These are phyloP conservation scores for Tiaroga cobitis DNA, from an alignment of 2,797 vertebrate genomes.

Conservation along the genomic window DNA sequence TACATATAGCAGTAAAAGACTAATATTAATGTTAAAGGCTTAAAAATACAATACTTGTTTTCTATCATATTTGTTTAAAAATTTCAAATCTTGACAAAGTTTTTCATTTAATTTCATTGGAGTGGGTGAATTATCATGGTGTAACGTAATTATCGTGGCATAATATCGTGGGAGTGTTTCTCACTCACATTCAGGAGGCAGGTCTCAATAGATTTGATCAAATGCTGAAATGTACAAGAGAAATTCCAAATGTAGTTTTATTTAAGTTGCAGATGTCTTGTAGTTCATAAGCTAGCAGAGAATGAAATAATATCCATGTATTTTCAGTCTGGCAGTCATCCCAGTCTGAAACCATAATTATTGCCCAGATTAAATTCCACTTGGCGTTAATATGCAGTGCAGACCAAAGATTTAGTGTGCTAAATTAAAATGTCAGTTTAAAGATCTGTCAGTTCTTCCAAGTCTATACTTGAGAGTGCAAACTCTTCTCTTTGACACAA, in stretches of 20 bases:
- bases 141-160: neutral
- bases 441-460: constrained; percentile 49
- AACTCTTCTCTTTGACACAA: constrained; percentile 18
- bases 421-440: constrained; percentile 51
- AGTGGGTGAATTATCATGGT: neutral
- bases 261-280: neutral
- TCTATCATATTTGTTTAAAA: neutral
- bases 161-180: neutral
- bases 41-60: neutral
- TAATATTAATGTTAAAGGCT: neutral
- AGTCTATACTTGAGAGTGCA: constrained; percentile 1
- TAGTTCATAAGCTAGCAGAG: neutral
- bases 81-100: neutral
- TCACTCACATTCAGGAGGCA: neutral
- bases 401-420: constrained; percentile 55
- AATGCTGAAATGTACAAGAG: neutral
- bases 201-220: constrained; percentile 1
- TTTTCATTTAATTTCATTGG: neutral
- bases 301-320: constrained; percentile 36
- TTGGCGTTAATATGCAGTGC: constrained; percentile 59
- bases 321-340: constrained; percentile 59
- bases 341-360: constrained; percentile 59
- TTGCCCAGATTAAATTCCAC: constrained; percentile 54
- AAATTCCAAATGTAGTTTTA: neutral
- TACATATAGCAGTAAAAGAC: neutral